These are phyloP conservation scores for Peromyscus leucopus DNA, from an alignment of 2,113 vertebrate genomes.

Conservation along the genomic window DNA sequence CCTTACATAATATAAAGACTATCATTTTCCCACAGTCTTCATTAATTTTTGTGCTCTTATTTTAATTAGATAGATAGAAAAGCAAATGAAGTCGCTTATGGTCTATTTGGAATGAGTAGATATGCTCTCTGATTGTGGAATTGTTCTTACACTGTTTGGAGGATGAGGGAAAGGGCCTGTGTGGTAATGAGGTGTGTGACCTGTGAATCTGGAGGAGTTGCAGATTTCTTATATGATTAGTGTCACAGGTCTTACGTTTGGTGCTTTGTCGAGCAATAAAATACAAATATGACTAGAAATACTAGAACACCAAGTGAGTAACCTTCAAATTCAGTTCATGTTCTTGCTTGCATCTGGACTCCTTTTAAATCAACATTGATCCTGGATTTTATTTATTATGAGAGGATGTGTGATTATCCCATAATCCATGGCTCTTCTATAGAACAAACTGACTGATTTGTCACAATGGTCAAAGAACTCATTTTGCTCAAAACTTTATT, in stretches of 20 bases:
- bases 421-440: slow-evolving; percentile 57
- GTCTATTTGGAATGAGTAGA: slow-evolving; percentile 40
- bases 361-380: slow-evolving; percentile 70
- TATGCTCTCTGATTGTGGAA: slow-evolving; percentile 46
- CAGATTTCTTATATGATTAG: slow-evolving; percentile 38
- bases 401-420: slow-evolving; percentile 63
- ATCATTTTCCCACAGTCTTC: background rate
- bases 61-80: slow-evolving; percentile 20
- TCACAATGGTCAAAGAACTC: slow-evolving; percentile 64
- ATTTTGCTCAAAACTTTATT: slow-evolving; percentile 59
- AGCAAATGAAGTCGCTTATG: slow-evolving; percentile 36
- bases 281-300: slow-evolving; percentile 50
- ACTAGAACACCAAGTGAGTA: slow-evolving; percentile 60
- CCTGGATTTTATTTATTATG: slow-evolving; percentile 73
- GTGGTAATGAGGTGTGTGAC: background rate
- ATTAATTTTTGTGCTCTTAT: slow-evolving; percentile 16
- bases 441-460: slow-evolving; percentile 63
- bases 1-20: slow-evolving; percentile 48
- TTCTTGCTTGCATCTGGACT: slow-evolving; percentile 60
- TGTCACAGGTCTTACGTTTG: background rate
- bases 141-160: slow-evolving; percentile 3
- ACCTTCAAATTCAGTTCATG: slow-evolving; percentile 63
- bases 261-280: slow-evolving; percentile 44
- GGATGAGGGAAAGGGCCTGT: background rate
- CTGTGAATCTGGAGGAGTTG: background rate